Evolutionary conservation across 53 echinoderm and acorn worm species (phyloP).

Genomic region (Mesocentrotus franciscanus): DNA sequence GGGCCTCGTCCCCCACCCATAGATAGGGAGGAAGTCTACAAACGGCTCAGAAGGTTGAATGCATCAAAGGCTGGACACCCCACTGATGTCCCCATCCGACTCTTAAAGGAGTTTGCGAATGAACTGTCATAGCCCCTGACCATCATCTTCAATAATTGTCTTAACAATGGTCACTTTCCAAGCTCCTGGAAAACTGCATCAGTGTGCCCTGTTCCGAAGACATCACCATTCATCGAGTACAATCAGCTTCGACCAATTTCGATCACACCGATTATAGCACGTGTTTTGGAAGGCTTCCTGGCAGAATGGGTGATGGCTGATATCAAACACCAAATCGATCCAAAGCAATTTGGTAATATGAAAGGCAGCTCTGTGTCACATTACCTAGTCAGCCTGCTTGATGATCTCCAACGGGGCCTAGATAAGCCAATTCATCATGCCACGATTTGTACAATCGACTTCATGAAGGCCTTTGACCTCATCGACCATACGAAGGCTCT

Average conservation of each 20-base stretch:
- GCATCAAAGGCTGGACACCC: slow-evolving; percentile 24
- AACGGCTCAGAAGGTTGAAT: neutral
- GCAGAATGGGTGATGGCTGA: neutral
- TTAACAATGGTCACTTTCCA: neutral
- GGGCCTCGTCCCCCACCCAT: neutral
- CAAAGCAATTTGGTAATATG: no score
- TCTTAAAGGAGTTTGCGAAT: slow-evolving; percentile 40
- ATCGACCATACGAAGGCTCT: no score
- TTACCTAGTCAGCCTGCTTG: no score
- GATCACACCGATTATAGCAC: no score
- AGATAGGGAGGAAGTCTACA: slow-evolving; percentile 4
- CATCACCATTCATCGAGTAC: neutral
- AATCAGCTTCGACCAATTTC: no score
- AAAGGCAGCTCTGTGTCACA: no score
- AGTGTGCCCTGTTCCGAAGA: slow-evolving; percentile 17
- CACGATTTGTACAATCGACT: no score
- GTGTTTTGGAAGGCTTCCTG: no score
- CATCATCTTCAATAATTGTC: slow-evolving; percentile 12
- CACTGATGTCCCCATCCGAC: slow-evolving; percentile 15
- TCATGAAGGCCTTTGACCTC: neutral
- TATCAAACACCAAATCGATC: neutral
- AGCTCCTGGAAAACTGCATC: slow-evolving; percentile 26
- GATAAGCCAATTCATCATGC: no score
- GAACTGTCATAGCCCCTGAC: neutral
- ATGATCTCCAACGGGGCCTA: no score